Evolutionary conservation across 2,797 vertebrate genomes (phyloP), one percentile per base, ranked within the genome.

Genomic region (Hipposideros larvatus): DNA sequence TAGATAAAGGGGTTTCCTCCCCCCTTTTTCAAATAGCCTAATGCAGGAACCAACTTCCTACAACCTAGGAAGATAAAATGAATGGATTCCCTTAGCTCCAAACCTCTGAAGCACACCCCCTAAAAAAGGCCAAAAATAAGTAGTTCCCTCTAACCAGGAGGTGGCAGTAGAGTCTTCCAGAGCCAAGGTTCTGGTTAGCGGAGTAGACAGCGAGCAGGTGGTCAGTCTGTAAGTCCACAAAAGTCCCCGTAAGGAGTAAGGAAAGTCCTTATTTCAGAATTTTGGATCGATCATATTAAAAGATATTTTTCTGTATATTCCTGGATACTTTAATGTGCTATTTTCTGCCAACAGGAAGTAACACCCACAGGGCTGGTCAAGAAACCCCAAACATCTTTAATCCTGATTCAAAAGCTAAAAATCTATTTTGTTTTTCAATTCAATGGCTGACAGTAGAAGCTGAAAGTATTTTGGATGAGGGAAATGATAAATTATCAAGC

Each of bases 111-210:
- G 77, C 55, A 85, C 37, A 78, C 10, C 28, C 70, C 53, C 24
- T 21, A 21, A 94, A 71, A 70, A 48, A 22, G 59, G 53, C 26
- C 53, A 90, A 96, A n/a, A 97, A 80, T 16, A 84, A 96, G 65
- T 70, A 51, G 63, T 68, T 70, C 51, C 77, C 22, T 87, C 87
- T 94, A 66, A 93, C 96, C 91, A 95, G 83, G 61, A 96, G 95
- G 75, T 93, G 96, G 87, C 87, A 96, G 95, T 46, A n/a, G n/a
- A 96, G 74, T 95, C 96, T 83, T 74, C 63, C 53, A 87, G 61
- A 93, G 55, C n/a, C 70, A 93, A 93, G 24, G 70, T 96, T 96
- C 90, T 87, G 63, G 65, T 94, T 74, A 48, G 48, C 2, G 10
- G 1, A 48, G 48, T 13, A 48, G n/a, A 96, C 41, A 85, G 65